Percentiles rank a stretch among this genome's conserved stretches.
phyloP scores from a whole-genome alignment of 2,888 invertebrate species.

The Chrysina gloriosa region DNA sequence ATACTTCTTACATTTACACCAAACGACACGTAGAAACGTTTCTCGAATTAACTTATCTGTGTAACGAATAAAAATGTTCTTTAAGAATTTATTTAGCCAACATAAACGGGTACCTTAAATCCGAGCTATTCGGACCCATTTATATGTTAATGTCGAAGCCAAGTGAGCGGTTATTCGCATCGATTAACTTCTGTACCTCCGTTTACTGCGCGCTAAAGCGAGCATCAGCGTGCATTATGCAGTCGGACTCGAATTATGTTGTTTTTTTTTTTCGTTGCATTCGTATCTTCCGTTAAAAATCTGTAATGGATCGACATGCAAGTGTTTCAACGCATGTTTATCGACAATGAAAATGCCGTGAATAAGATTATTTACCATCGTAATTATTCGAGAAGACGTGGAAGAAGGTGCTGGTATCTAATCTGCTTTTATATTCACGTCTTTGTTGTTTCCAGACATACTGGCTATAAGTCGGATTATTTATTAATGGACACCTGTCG shows the following conservation, averaged over 20 bases:
- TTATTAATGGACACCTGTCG: too few relatives aligned
- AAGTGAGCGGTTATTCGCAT: constrained; percentile 21
- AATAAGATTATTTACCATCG: not conserved
- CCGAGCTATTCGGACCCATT: constrained; percentile 8
- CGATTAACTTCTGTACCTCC: constrained; percentile 9
- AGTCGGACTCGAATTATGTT: not conserved
- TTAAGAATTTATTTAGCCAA: too few relatives aligned
- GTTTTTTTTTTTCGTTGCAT: not conserved
- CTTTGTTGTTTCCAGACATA: too few relatives aligned
- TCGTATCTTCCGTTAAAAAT: not conserved
- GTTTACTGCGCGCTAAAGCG: not conserved
- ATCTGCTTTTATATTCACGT: too few relatives aligned
- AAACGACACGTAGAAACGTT: too few relatives aligned
- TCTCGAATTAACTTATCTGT: too few relatives aligned
- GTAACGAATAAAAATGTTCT: too few relatives aligned
- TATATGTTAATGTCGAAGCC: constrained; percentile 5
- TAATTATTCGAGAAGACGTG: not conserved
- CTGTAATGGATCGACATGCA: constrained; percentile 4
- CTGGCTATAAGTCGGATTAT: too few relatives aligned
- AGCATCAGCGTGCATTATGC: not conserved
- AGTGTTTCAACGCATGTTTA: not conserved
- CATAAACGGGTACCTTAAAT: too few relatives aligned
- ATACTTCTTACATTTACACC: too few relatives aligned
- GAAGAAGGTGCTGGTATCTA: too few relatives aligned
- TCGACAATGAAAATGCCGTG: not conserved